Percentiles rank a stretch among this genome's conserved stretches.
These are phyloP conservation scores for Coendou prehensilis DNA, from an alignment of 2,797 vertebrate species.

Conservation along the genomic window DNA sequence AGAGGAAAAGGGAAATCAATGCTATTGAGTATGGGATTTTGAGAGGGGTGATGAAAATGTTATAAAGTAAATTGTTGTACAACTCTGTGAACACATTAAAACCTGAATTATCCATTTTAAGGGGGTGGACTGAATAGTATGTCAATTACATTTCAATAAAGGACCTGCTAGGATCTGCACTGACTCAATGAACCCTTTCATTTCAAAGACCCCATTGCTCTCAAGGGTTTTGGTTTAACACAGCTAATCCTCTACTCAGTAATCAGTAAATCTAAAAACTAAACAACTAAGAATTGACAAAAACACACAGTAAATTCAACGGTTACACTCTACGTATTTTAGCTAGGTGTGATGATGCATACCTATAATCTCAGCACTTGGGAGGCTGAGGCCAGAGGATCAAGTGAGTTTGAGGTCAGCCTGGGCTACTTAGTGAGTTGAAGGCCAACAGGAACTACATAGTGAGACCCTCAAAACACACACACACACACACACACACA, in stretches of 20 bases:
- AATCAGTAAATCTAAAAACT: neutral
- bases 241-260: neutral
- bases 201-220: neutral
- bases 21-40: neutral
- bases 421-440: neutral
- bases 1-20: neutral
- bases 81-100: conserved; percentile 46
- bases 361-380: neutral
- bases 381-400: neutral
- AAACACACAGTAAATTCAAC: neutral
- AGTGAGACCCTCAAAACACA: neutral
- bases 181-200: neutral
- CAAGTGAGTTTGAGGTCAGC: neutral
- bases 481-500: neutral
- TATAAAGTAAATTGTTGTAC: conserved; percentile 23
- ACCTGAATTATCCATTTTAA: neutral
- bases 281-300: neutral
- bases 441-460: neutral
- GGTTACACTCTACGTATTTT: neutral
- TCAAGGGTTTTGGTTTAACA: neutral
- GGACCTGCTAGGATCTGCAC: neutral
- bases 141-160: conserved; percentile 43
- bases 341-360: neutral
- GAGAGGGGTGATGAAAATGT: conserved; percentile 24
- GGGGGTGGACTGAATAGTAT: neutral